Evolutionary conservation across 1,140 invertebrate genomes (phyloP), one percentile per base, ranked within the genome.

Genomic region (Platorchestia sp.): DNA sequence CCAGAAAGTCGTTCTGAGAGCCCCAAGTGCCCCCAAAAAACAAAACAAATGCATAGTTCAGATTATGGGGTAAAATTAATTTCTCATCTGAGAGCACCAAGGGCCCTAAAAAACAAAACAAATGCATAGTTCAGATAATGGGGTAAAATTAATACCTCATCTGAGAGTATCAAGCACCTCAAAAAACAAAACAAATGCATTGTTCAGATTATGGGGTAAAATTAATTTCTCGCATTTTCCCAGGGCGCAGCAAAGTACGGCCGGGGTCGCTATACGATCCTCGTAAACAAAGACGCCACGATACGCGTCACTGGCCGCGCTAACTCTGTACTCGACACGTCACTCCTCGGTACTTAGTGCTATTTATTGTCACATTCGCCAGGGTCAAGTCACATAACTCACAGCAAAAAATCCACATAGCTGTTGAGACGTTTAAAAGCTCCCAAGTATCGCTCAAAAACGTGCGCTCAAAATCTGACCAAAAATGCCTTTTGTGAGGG

Each of bases 361-460:
- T 75, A 75, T 75, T 75, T 75, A 75, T 75, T 1, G 59, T 75
- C 59, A 75, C 59, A 75, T 75, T 75, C 59, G 10, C 7, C 14
- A 22, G 10, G 59, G 59, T 75, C 59, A 75, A 75, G 59, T 75
- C 59, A 75, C 14, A 75, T 75, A 75, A 75, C 59, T 75, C 36
- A 22, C 36, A 27, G 36, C 59, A 75, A 75, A 75, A 75, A 75
- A 75, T 75, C 59, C 59, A 75, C 59, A 75, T 75, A 3, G 59
- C 36, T 75, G 59, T 75, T 75, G 59, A 75, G 59, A 75, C 59
- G 59, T 75, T 75, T 75, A 75, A 75, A 75, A 75, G 59, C 59
- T 75, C 59, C 1, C 27, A 36, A 19, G 59, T 36, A 75, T 75
- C 59, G 59, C 59, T 75, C 59, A 75, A 22, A 36, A 75, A 75